phyloP scores from a whole-genome alignment of 2,888 invertebrate genomes.

The Eulithis prunata region DNA sequence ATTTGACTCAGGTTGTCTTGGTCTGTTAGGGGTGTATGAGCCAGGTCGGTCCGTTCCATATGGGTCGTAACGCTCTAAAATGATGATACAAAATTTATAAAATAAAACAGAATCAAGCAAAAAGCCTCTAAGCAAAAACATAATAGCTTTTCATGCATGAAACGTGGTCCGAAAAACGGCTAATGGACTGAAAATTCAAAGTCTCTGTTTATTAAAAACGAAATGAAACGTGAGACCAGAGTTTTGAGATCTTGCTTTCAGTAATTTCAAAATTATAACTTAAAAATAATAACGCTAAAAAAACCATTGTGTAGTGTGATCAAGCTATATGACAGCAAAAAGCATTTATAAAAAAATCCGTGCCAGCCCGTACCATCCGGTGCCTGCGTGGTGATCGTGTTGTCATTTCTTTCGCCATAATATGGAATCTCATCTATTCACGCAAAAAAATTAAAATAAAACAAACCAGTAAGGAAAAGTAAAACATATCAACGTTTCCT shows the following conservation, averaged over 20 bases:
- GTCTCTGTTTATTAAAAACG: no score
- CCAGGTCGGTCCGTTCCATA: slow-evolving; percentile 13
- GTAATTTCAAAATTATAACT: no score
- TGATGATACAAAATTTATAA: background rate
- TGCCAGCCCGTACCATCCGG: slow-evolving; percentile 20
- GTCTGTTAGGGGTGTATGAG: background rate
- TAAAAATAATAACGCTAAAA: no score
- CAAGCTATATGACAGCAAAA: slow-evolving; percentile 1
- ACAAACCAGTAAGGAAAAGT: background rate
- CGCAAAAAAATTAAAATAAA: slow-evolving; percentile 5
- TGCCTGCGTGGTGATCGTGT: slow-evolving; percentile 19
- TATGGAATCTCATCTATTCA: slow-evolving; percentile 21
- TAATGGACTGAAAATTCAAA: no score
- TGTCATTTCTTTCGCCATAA: slow-evolving; percentile 47
- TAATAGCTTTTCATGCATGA: no score
- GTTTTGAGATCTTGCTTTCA: no score
- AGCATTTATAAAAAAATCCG: background rate
- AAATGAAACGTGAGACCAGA: no score
- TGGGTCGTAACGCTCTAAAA: slow-evolving; percentile 28
- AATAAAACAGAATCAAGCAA: slow-evolving; percentile 5
- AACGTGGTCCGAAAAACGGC: no score
- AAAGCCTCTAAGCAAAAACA: slow-evolving; percentile 14
- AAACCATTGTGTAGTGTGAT: background rate
- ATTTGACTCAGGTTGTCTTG: background rate
- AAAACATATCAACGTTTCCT: background rate